Percentiles rank a stretch among this genome's conserved stretches.
These are phyloP conservation scores for Chesias legatella DNA, from an alignment of 2,888 invertebrate species.

Conservation along the genomic window DNA sequence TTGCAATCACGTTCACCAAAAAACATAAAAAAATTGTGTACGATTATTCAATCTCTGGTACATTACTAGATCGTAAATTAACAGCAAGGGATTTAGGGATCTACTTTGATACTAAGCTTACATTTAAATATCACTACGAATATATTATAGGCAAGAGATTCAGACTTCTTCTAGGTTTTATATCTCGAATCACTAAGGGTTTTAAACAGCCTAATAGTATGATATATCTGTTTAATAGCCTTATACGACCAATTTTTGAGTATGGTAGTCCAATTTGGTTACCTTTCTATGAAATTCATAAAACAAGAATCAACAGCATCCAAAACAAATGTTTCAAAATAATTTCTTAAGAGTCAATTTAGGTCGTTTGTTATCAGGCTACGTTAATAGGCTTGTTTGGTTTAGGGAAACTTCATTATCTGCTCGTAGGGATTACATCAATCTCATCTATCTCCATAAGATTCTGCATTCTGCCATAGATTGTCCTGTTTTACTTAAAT, in stretches of 20 bases:
- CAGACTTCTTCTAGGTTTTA: neutral
- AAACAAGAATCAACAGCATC: neutral
- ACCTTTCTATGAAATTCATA: neutral
- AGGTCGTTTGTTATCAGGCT: neutral
- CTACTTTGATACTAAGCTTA: neutral
- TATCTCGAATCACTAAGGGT: neutral
- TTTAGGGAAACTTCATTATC: neutral
- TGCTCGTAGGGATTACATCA: neutral
- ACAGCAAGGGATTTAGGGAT: conserved; percentile 2
- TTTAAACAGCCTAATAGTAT: neutral
- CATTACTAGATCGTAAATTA: neutral
- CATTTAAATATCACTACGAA: neutral
- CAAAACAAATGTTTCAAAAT: neutral
- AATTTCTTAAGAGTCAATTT: neutral
- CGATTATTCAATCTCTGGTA: neutral
- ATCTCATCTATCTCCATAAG: no score
- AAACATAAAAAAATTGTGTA: conserved; percentile 3
- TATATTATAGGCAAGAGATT: neutral
- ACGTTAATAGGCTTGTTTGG: neutral
- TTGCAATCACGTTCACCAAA: conserved; percentile 3
- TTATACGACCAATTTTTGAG: neutral
- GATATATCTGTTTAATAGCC: neutral
- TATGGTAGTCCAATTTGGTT: neutral
- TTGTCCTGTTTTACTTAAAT: no score
- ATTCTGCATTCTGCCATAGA: no score